These are phyloP conservation scores for Drosophila meridionalis DNA, from an alignment of 2,888 invertebrate genomes.

Conservation along the genomic window DNA sequence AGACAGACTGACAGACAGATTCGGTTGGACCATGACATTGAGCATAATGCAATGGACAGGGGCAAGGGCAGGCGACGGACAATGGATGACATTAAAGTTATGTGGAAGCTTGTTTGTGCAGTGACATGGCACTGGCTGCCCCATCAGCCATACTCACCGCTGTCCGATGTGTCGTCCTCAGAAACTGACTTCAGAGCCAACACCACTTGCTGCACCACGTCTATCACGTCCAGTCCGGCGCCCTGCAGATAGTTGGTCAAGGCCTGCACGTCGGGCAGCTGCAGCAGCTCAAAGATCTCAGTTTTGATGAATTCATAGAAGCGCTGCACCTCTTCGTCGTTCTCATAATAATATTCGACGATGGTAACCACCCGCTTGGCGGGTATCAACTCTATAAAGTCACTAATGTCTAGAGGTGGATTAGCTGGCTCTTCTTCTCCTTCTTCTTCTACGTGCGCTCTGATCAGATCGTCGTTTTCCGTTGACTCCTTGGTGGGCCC, in stretches of 20 bases:
- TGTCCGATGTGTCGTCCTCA: conserved; percentile 2
- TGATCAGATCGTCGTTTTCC: background rate
- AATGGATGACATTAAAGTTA: conserved; percentile 35
- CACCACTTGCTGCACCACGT: conserved; percentile 68
- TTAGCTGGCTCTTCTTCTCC: conserved; percentile 12
- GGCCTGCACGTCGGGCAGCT: conserved; percentile 78
- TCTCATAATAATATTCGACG: conserved; percentile 78
- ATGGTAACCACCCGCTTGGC: conserved; percentile 77
- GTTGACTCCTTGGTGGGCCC: background rate
- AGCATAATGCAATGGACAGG: conserved; percentile 40
- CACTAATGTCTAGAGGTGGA: conserved; percentile 80
- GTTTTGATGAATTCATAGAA: conserved; percentile 80
- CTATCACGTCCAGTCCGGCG: conserved; percentile 82
- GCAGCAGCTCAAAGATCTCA: conserved; percentile 75
- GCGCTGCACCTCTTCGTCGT: conserved; percentile 82
- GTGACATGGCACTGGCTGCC: conserved; percentile 13
- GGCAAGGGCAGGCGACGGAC: conserved; percentile 8
- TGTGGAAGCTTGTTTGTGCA: conserved; percentile 33
- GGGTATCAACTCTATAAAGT: conserved; percentile 82
- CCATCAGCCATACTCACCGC: conserved; percentile 59
- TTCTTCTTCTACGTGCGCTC: conserved; percentile 9
- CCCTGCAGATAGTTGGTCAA: conserved; percentile 81
- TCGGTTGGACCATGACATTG: conserved; percentile 56
- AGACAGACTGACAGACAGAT: conserved; percentile 5
- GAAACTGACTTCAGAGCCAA: conserved; percentile 45